Evolutionary conservation across 2,888 invertebrate species (phyloP), one percentile per base, ranked within the genome.

Genomic region (Eupithecia pulchellata): DNA sequence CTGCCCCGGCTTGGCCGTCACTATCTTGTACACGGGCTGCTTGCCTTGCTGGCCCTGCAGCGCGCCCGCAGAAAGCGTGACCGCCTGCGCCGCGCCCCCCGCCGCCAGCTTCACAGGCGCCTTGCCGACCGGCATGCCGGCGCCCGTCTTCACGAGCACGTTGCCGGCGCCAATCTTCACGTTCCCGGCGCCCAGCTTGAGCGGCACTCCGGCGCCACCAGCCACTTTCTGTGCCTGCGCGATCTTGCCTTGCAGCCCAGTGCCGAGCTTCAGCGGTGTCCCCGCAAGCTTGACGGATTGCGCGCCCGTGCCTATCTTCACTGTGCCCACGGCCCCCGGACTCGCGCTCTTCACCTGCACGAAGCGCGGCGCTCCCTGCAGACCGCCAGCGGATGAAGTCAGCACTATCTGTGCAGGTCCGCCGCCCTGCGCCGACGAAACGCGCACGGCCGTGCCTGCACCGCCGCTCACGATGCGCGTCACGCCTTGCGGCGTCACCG

Each of bases 1-100:
- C 0, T 92, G 90, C 75, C 89, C 84, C 0, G 92, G 90, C 76
- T 93, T 92, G 1, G 94, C 92, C 1, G 94, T 93, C 52, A 94
- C 92, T 34, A 94, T 94, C 82, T 94, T 94, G 81, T 94, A 94
- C 1, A 94, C 90, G 0, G 94, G 94, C 27, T 93, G 86, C 79
- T 94, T 94, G 57, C 87, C 84, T 65, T 89, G 90, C 70, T 91
- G 89, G 0, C 91, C 92, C 25, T 61, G 61, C 20, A 66, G 62
- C 62, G 71, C 42, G n/a, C 68, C 63, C 81, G 61, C 89, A 79
- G 75, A 89, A 83, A 65, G 69, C 67, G 69, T 65, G 30, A 62
- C 67, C 34, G 66, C 52, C 68, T 68, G 69, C 13, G 67, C 60
- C 55, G 32, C 64, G 55, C 65, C 92, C 70, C 69, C 86, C 89